These are phyloP conservation scores for Acrocera orbiculus DNA, from an alignment of 2,888 invertebrate genomes.

Conservation along the genomic window DNA sequence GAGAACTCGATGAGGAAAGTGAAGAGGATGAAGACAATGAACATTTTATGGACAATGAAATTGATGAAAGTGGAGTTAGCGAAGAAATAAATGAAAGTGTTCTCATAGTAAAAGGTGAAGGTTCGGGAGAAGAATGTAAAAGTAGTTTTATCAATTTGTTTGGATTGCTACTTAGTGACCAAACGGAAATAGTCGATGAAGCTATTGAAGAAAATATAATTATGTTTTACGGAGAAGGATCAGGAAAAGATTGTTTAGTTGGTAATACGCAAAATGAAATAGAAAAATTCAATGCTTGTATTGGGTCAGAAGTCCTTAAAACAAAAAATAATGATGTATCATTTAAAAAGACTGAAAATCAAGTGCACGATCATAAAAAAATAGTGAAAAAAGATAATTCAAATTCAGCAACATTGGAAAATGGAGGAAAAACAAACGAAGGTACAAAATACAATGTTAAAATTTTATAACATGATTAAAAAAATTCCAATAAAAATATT, in stretches of 20 bases:
- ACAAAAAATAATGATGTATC: background rate
- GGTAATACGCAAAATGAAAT: slow-evolving; percentile 40
- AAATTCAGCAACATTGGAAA: slow-evolving; percentile 4
- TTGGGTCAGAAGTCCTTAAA: slow-evolving; percentile 10
- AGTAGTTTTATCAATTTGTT: background rate
- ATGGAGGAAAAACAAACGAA: slow-evolving; percentile 5
- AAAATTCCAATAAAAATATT: no score
- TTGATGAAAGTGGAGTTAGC: slow-evolving; percentile 17
- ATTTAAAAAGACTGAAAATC: background rate
- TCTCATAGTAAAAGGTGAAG: slow-evolving; percentile 50
- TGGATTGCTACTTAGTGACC: slow-evolving; percentile 15
- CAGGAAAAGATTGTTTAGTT: slow-evolving; percentile 48
- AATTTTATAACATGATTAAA: no score
- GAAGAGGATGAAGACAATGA: slow-evolving; percentile 22
- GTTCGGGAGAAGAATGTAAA: slow-evolving; percentile 17
- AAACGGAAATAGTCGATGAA: slow-evolving; percentile 35
- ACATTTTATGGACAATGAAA: slow-evolving; percentile 20
- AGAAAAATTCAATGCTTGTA: slow-evolving; percentile 27
- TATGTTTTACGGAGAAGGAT: slow-evolving; percentile 50
- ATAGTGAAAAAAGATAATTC: slow-evolving; percentile 2
- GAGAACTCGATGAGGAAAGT: slow-evolving; percentile 15
- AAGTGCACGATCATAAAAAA: slow-evolving; percentile 3
- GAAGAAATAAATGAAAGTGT: slow-evolving; percentile 39
- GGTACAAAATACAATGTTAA: no score
- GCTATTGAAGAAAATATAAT: slow-evolving; percentile 57